Base-by-base conservation (phyloP, 2,797 vertebrate genomes). In the Ficedula albicollis region DNA sequence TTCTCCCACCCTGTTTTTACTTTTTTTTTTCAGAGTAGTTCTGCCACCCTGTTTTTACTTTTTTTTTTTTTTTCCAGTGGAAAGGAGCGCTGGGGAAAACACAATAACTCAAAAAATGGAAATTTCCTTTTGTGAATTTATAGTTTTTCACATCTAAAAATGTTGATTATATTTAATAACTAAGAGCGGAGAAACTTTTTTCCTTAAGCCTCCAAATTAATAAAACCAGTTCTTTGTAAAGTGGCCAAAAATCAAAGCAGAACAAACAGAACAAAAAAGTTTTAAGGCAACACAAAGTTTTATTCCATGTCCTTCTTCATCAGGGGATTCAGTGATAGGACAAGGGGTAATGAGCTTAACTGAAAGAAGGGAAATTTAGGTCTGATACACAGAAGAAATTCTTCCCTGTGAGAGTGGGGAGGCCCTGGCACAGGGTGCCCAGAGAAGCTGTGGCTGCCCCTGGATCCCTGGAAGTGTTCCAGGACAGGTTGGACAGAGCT, bases 401-500 rank as follows among this genome's bases (percentile, higher is more conserved):
- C 2, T 21, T 30, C 2, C 19, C 8, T 46, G 10, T 16, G 17
- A 70, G 20, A 17, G 2, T 26, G 21, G 15, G 0, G 5, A 54
- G 34, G 7, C 0, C n/a, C 60, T 59, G 54, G 34, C 30, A 48
- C 15, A 54, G 30, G 17, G 0, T 67, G 1, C 39, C 3, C 60
- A 67, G 54, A 48, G 69, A 32, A 74, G 25, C 7, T 88, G 54
- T 15, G 34, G 17, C 26, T 74, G 39, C 1, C 6, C 29, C 52
- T 43, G 43, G 43, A 80, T 6, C 20, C 4, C 20, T 36, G 49
- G 20, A 9, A 51, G 6, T 22, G 43, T 26, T 5, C 56, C 19
- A 44, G 36, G 16, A 6, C 43, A 30, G 15, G 23, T 0, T 76
- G 30, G 55, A 60, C 0, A 0, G 21, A 10, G 26, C 3, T 81